These are phyloP conservation scores for Mormyrus proboscirostris DNA, from an alignment of 2,797 vertebrate genomes.

Conservation along the genomic window DNA sequence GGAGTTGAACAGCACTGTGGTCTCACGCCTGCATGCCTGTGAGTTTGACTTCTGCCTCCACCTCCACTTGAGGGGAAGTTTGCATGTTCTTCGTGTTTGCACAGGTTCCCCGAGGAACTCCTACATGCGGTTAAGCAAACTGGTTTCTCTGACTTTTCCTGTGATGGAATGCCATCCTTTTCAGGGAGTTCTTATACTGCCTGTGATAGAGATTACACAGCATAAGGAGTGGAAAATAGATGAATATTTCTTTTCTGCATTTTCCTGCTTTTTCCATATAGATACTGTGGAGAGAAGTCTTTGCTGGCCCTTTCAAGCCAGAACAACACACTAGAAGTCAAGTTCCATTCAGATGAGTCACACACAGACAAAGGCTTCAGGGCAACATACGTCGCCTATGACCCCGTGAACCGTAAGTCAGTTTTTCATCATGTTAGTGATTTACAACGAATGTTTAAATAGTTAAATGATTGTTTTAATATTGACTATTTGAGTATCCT, in stretches of 20 bases:
- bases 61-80: neutral
- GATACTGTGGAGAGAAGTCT: conserved; percentile 63
- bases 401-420: conserved; percentile 63
- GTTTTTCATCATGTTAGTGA: neutral
- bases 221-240: neutral
- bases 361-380: conserved; percentile 69
- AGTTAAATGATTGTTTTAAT: neutral
- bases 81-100: neutral
- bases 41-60: neutral
- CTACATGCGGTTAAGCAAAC: neutral
- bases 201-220: neutral
- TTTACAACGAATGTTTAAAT: neutral
- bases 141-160: neutral
- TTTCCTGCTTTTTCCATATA: conserved; percentile 30
- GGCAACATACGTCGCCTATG: conserved; percentile 50
- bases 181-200: neutral
- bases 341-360: conserved; percentile 64
- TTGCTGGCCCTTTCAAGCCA: conserved; percentile 50
- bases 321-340: conserved; percentile 43
- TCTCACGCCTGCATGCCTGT: neutral
- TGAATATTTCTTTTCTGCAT: neutral
- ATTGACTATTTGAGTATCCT: neutral
- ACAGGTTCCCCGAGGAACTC: neutral
- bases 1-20: neutral
- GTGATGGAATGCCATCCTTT: neutral